Evolutionary conservation across 2,797 vertebrate genomes (phyloP), one percentile per base, ranked within the genome.

Genomic region (Cetoscarus ocellatus): DNA sequence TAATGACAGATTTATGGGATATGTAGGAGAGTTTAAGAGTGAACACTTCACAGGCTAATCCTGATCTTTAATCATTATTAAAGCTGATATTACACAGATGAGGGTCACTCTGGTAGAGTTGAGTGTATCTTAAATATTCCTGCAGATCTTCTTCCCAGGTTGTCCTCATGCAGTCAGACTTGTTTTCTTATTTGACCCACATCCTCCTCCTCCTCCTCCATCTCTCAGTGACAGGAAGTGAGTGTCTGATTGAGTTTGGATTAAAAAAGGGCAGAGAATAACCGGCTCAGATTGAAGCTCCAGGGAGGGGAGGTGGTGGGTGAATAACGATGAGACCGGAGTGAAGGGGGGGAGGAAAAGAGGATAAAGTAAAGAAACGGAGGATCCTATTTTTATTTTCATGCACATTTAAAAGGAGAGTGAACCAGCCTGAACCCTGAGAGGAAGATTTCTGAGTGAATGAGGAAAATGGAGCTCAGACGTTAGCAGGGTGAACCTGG

Each of bases 191-290:
- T 45, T 0, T n/a, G 44, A 15, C 44, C n/a, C 8, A n/a, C 7
- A 2, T 54, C 56, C 51, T 73, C 69, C 48, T 50, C 47, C 17
- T 19, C 47, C 18, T 11, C 58, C 52, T 44, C 65, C 47, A 42
- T 67, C 67, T 80, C 59, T 53, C 51, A 27, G 73, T 61, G 64
- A 51, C 78, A 61, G 54, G 52, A 43, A 43, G 65, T 53, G 50
- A 18, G 58, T 62, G 70, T 69, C 73, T 82, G 78, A 77, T 86
- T 82, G 71, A 59, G 66, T 79, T 73, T 48, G 78, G 78, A 84
- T 84, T 80, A 79, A 73, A 79, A 27, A 51, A 69, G 70, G 53
- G 69, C 61, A 71, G 73, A 82, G 78, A 86, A 82, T 75, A 75
- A 70, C 42, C 17, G 12, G 70, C 70, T 74, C 73, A 75, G 44